A percentile compares a stretch with the other conserved stretches of the same genome.
Evolutionary conservation across 2,797 vertebrate genomes (phyloP).

Genomic region (Danio choprae): DNA sequence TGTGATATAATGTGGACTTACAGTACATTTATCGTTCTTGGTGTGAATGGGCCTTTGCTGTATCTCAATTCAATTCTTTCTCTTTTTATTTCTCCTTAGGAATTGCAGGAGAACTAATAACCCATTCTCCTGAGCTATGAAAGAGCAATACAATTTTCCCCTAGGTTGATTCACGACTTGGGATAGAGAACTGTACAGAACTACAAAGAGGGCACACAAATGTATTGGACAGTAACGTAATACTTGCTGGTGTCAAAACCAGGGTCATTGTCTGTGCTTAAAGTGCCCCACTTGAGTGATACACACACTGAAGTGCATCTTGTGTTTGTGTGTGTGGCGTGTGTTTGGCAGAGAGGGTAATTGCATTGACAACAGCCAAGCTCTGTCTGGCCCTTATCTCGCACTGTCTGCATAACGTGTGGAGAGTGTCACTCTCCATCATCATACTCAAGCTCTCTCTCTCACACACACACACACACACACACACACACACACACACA

Average conservation of each 20-base stretch:
- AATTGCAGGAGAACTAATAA: conserved; percentile 12
- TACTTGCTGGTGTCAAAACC: conserved; percentile 6
- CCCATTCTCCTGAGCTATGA: neutral
- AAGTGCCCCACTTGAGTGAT: conserved; percentile 19
- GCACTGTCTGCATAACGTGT: conserved; percentile 29
- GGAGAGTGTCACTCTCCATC: conserved; percentile 25
- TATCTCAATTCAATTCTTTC: neutral
- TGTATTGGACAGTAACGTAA: conserved; percentile 6
- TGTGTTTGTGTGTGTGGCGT: neutral
- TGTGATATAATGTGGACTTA: no score
- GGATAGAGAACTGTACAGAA: conserved; percentile 14
- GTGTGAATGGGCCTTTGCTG: neutral
- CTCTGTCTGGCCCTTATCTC: conserved; percentile 47
- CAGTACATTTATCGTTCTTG: neutral
- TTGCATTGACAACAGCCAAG: conserved; percentile 48
- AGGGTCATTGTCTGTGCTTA: conserved; percentile 3
- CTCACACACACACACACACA: conserved; percentile 38
- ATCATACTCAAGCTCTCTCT: conserved; percentile 20
- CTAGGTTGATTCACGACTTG: neutral
- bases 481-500: conserved; percentile 1
- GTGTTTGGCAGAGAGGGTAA: conserved; percentile 44
- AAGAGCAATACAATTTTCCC: conserved; percentile 4
- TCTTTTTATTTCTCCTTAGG: neutral
- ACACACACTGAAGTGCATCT: conserved; percentile 4
- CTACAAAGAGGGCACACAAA: conserved; percentile 6